A percentile compares a stretch with the other conserved stretches of the same genome.
Evolutionary conservation across 2,888 invertebrate species (phyloP).

Genomic region (Agrotis ipsilon): DNA sequence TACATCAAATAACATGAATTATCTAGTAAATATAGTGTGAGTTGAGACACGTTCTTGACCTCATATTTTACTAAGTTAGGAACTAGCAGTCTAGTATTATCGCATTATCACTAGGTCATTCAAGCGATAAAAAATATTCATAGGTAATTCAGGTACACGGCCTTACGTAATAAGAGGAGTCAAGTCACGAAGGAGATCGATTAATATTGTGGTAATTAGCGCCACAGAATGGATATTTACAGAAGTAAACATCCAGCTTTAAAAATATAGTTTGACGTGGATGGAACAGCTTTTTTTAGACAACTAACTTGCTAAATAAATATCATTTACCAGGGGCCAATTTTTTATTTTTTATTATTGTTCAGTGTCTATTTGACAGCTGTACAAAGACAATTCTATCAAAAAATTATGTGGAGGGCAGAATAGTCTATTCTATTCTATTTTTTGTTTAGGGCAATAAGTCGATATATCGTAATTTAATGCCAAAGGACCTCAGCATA

Average conservation of each 20-base stretch:
- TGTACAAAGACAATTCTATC: too few relatives aligned
- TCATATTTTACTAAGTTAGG: background rate
- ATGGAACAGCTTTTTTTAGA: too few relatives aligned
- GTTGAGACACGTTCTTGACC: slow-evolving; percentile 18
- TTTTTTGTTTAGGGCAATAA: too few relatives aligned
- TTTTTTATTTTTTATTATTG: too few relatives aligned
- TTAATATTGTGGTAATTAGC: slow-evolving; percentile 23
- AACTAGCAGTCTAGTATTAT: slow-evolving; percentile 14
- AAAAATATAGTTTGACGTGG: too few relatives aligned
- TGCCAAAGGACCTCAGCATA: too few relatives aligned
- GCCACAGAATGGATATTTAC: background rate
- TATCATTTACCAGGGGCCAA: too few relatives aligned
- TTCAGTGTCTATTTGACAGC: too few relatives aligned
- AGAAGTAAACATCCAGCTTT: slow-evolving; percentile 3
- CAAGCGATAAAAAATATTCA: slow-evolving; percentile 19
- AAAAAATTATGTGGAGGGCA: too few relatives aligned
- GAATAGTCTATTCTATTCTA: too few relatives aligned
- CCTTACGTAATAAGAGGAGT: slow-evolving; percentile 22
- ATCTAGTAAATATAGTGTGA: background rate
- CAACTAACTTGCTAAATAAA: too few relatives aligned
- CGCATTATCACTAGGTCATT: slow-evolving; percentile 40
- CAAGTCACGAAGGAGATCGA: slow-evolving; percentile 40
- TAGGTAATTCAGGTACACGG: slow-evolving; percentile 26
- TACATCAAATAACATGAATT: background rate
- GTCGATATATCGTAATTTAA: too few relatives aligned